phyloP scores from a whole-genome alignment of 2,113 vertebrate species.

The Stigmatopora nigra region DNA sequence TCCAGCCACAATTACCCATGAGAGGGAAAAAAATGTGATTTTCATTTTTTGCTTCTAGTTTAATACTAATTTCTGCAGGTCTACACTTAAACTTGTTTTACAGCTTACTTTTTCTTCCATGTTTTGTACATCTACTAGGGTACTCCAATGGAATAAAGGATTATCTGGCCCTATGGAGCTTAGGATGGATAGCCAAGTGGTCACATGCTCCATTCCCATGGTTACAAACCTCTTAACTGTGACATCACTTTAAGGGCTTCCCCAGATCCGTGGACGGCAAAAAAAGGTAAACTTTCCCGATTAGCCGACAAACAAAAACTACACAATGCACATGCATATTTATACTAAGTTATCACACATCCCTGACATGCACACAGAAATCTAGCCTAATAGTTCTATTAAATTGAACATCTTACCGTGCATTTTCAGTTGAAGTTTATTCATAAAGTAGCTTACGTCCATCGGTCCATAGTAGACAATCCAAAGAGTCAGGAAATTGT shows the following conservation, averaged over 20 bases:
- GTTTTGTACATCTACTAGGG: neutral
- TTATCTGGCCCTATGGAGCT: constrained; percentile 33
- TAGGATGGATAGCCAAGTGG: constrained; percentile 34
- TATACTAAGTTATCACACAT: no score
- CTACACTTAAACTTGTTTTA: neutral
- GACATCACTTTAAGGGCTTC: constrained; percentile 35
- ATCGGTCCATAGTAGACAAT: neutral
- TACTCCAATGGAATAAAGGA: constrained; percentile 1
- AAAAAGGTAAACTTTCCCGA: neutral
- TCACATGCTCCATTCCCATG: constrained; percentile 45
- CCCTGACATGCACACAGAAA: no score
- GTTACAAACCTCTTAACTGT: constrained; percentile 44
- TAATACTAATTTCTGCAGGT: neutral
- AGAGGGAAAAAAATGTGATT: constrained; percentile 8
- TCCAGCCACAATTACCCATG: constrained; percentile 53
- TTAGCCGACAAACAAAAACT: neutral
- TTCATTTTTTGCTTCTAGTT: neutral
- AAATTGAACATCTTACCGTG: constrained; percentile 31
- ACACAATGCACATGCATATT: neutral
- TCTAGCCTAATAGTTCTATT: neutral
- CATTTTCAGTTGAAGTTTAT: constrained; percentile 6
- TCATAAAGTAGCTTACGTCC: neutral
- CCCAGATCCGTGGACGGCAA: constrained; percentile 51
- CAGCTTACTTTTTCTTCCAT: neutral
- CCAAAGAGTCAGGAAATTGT: neutral